A percentile compares a stretch with the other conserved stretches of the same genome.
These are phyloP conservation scores for Stenoptilia bipunctidactyla DNA, from an alignment of 2,888 invertebrate species.

Conservation along the genomic window DNA sequence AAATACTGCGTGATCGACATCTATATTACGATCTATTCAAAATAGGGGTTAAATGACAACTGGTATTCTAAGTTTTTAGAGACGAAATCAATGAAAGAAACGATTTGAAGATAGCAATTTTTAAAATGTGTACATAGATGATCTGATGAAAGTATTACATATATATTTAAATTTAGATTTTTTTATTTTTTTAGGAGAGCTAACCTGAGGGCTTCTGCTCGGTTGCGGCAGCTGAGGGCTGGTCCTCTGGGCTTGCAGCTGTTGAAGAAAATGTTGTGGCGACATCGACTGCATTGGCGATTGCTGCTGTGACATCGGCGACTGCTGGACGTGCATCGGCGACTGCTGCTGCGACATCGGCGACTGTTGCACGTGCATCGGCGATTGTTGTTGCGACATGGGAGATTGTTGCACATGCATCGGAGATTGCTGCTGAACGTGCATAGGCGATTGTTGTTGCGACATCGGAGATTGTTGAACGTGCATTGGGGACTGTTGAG, in stretches of 20 bases:
- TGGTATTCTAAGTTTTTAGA: too few species aligned
- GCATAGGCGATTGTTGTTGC: slow-evolving; percentile 32
- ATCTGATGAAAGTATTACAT: too few species aligned
- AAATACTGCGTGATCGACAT: too few species aligned
- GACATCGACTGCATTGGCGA: slow-evolving; percentile 27
- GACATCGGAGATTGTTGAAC: slow-evolving; percentile 31
- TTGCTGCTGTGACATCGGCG: slow-evolving; percentile 16
- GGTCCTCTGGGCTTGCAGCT: slow-evolving; percentile 56
- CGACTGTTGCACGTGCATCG: slow-evolving; percentile 34
- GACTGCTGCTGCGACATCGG: slow-evolving; percentile 26
- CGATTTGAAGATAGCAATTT: too few species aligned
- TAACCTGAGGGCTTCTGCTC: slow-evolving; percentile 64
- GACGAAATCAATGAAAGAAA: too few species aligned
- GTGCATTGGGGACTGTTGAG: slow-evolving; percentile 37
- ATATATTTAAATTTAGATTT: too few species aligned
- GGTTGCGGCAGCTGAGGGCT: slow-evolving; percentile 61
- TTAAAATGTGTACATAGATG: too few species aligned
- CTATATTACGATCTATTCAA: too few species aligned
- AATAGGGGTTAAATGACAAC: too few species aligned
- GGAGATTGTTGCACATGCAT: slow-evolving; percentile 32
- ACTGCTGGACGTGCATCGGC: slow-evolving; percentile 15
- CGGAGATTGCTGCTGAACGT: slow-evolving; percentile 38
- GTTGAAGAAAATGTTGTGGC: slow-evolving; percentile 41
- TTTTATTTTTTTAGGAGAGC: too few species aligned
- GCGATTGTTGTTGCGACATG: slow-evolving; percentile 44